Evolutionary conservation across 2,113 vertebrate genomes (phyloP), one percentile per base, ranked within the genome.

Genomic region (Pachypanchax playfairii): DNA sequence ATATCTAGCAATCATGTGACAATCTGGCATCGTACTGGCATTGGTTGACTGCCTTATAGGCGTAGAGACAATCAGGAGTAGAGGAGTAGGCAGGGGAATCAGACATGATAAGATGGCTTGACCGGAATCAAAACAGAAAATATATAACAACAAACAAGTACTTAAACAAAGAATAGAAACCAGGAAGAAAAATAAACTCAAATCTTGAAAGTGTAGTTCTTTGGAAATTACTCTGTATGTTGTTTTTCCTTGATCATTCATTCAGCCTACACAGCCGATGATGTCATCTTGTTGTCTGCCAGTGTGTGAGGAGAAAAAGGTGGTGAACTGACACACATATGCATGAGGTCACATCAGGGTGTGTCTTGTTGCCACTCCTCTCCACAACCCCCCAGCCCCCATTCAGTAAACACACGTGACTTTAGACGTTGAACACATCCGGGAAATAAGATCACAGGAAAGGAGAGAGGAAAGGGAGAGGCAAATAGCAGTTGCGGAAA

Each of bases 381-480:
- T 46, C 43, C 18, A 13, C 22, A 17, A 20, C 49, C 36, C 48
- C 18, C 26, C 44, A 22, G 24, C 17, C 20, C 56, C 28, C 43
- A 83, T 61, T 66, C 17, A 42, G 75, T 60, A 85, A 86, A 56
- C 0, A 12, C 46, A 51, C 2, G 73, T 73, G 79, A 78, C 75
- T 55, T 46, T 42, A 51, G 22, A 64, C n/a, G n/a, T n/a, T n/a
- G n/a, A n/a, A n/a, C n/a, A n/a, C 65, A 74, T 84, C 63, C 80
- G 80, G 77, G 84, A 87, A 86, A 87, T 87, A 63, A 89, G 64
- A 76, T 85, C 84, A 80, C 58, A 43, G 12, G 47, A 29, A 29
- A 6, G 9, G n/a, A 29, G 53, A 25, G 20, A 12, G 21, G 6
- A 20, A 11, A 14, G 14, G 6, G 15, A 29, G 17, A 4, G 22